A percentile compares a stretch with the other conserved stretches of the same genome.
These are phyloP conservation scores for Ecdyonurus torrentis DNA, from an alignment of 2,888 invertebrate species.

Conservation along the genomic window DNA sequence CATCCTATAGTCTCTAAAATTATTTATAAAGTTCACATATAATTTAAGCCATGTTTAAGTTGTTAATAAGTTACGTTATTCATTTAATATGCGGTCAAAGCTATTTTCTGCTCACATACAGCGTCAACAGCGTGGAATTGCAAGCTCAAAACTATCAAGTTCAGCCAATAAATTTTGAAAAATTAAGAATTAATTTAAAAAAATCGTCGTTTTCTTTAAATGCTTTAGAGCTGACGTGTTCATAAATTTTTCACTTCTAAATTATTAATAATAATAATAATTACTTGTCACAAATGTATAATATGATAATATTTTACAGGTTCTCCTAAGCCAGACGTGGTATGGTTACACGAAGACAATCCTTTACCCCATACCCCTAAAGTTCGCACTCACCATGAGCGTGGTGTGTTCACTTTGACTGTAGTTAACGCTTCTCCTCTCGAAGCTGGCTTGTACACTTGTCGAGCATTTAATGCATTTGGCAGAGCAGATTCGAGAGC, in stretches of 20 bases:
- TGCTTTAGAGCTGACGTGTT: too few species aligned
- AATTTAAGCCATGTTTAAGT: too few species aligned
- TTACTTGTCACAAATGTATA: background rate
- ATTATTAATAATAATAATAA: background rate
- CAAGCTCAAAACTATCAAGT: too few species aligned
- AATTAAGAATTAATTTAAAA: background rate
- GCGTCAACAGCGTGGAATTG: too few species aligned
- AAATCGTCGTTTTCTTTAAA: background rate
- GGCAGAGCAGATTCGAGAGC: conserved; percentile 58
- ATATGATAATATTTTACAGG: conserved; percentile 19
- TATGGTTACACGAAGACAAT: conserved; percentile 48
- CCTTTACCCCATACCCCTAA: conserved; percentile 41
- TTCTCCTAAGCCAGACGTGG: conserved; percentile 43
- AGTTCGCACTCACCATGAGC: conserved; percentile 47
- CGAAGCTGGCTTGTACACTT: conserved; percentile 56
- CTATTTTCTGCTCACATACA: too few species aligned
- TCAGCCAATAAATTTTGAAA: too few species aligned
- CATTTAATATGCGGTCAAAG: too few species aligned
- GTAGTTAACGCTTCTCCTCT: conserved; percentile 51
- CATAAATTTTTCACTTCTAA: too few species aligned
- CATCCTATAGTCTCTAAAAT: too few species aligned
- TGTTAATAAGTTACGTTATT: too few species aligned
- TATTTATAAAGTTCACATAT: too few species aligned
- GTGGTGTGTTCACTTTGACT: conserved; percentile 56
- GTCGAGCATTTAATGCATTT: conserved; percentile 50